Percentiles rank a stretch among this genome's conserved stretches.
Evolutionary conservation across 1,140 invertebrate genomes (phyloP).

Genomic region (Drosophila arawakana): DNA sequence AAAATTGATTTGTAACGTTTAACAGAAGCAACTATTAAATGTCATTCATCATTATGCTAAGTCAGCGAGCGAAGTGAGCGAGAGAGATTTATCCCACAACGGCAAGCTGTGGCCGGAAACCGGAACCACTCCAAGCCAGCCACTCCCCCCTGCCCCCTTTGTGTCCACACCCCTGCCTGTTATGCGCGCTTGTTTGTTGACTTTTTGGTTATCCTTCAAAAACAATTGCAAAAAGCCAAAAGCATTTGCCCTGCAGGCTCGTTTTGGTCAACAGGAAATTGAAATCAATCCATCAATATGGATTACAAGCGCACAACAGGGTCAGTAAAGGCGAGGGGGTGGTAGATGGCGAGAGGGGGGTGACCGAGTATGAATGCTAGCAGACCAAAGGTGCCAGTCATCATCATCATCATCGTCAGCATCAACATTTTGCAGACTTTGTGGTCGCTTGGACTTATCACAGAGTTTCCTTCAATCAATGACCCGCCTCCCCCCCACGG

Average conservation of each 20-base stretch:
- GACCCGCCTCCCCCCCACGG: neutral
- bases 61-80: slow-evolving; percentile 42
- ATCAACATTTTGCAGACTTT: slow-evolving; percentile 44
- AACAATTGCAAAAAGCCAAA: slow-evolving; percentile 58
- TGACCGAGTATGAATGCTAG: neutral
- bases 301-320: slow-evolving; percentile 62
- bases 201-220: slow-evolving; percentile 60
- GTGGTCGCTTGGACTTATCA: slow-evolving; percentile 26
- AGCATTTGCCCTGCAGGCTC: slow-evolving; percentile 17
- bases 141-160: neutral
- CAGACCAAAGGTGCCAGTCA: slow-evolving; percentile 69
- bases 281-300: slow-evolving; percentile 84
- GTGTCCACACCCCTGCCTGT: neutral
- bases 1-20: slow-evolving; percentile 83
- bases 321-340: neutral
- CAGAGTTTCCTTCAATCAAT: neutral
- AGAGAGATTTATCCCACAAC: neutral
- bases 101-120: slow-evolving; percentile 61
- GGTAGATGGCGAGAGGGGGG: neutral
- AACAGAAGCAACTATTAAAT: slow-evolving; percentile 66
- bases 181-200: slow-evolving; percentile 34
- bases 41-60: slow-evolving; percentile 83
- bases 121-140: slow-evolving; percentile 69
- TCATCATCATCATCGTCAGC: slow-evolving; percentile 39
- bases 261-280: slow-evolving; percentile 75